Evolutionary conservation across 2,113 vertebrate genomes (phyloP), one percentile per base, ranked within the genome.

Genomic region (Gallinago paraguaiae): DNA sequence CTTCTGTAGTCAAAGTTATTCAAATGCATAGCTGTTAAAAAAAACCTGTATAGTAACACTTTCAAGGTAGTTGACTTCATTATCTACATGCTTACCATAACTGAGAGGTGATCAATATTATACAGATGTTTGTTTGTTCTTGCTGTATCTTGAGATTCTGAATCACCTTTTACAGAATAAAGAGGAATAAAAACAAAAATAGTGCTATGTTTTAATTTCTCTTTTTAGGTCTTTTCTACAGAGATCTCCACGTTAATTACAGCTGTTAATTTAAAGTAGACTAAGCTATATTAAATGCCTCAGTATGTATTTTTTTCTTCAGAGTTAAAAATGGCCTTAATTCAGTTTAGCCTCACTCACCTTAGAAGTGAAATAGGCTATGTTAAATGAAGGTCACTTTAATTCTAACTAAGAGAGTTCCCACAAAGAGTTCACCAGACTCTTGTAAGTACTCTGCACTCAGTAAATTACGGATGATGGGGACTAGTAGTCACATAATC

Each of bases 291-390:
- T 86, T 80, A 82, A 88, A 83, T 72, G 39, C 35, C 11, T 86
- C 41, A 37, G 39, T 51, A 70, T 79, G 35, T 79, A 48, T 80
- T 92, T 93, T 93, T 93, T 86, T 77, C 67, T 90, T 90, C 90
- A 90, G 63, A 96, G 92, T 92, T 95, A 94, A 91, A 90, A 96
- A 80, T 93, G 20, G 90, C 85, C 85, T 88, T 88, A 88, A 82
- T 93, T 94, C 82, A 79, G 7, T 93, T 82, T 64, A 88, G 61
- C 57, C 48, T 84, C 45, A 70, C 37, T 91, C 72, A 74, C 22
- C 60, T 65, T 69, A 68, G 35, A 72, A 88, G 39, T 46, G n/a
- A 72, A 83, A 76, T 48, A 65, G 59, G 24, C 33, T 94, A 35
- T 28, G 53, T 82, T 75, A 79, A 59, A 39, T 76, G 82, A 90